Percentiles rank a stretch among this genome's conserved stretches.
phyloP scores from a whole-genome alignment of 2,888 invertebrate species.

The Graphium colonna region DNA sequence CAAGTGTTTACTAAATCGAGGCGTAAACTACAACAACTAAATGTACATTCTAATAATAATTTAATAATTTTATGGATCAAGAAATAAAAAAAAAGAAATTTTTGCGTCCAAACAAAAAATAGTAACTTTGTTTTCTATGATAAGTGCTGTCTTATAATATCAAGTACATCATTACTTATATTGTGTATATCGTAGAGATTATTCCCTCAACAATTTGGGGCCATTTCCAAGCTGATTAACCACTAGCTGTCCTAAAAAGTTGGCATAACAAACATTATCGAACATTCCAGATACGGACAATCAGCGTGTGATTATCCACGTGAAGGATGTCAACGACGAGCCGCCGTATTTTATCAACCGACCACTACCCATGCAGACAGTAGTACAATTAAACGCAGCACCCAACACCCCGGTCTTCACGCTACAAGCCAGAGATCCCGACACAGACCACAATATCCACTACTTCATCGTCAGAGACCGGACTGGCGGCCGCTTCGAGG shows the following conservation, averaged over 20 bases:
- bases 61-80: no score
- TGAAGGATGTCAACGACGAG: constrained; percentile 98
- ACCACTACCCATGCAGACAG: constrained; percentile 97
- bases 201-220: no score
- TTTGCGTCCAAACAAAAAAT: no score
- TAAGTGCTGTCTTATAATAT: no score
- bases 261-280: no score
- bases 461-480: constrained; percentile 97
- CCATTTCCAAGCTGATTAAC: no score
- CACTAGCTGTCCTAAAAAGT: no score
- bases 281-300: constrained; percentile 92
- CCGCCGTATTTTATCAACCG: constrained; percentile 98
- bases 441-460: constrained; percentile 97
- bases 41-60: no score
- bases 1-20: no score
- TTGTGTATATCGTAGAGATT: not conserved
- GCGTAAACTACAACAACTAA: no score
- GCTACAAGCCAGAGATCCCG: constrained; percentile 97
- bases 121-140: no score
- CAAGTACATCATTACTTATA: not conserved
- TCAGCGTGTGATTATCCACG: constrained; percentile 95
- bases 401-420: constrained; percentile 98
- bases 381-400: constrained; percentile 96
- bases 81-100: no score
- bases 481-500: constrained; percentile 89